A percentile compares a stretch with the other conserved stretches of the same genome.
Evolutionary conservation across 2,113 vertebrate genomes (phyloP).

Genomic region (Scortum barcoo): DNA sequence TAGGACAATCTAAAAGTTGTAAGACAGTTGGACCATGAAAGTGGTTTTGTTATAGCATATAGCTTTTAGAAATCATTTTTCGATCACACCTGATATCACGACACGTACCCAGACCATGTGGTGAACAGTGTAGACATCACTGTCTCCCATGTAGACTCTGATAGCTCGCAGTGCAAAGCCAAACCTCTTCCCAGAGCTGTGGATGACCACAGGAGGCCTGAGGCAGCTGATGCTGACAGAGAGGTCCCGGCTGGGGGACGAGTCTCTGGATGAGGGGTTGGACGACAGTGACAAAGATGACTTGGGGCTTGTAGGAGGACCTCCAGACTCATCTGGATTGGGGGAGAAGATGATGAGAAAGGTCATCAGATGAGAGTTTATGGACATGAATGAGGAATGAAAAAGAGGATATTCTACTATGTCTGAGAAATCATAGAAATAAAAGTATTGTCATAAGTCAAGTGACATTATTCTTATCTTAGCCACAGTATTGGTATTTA

Average conservation of each 20-base stretch:
- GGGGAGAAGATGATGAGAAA: conserved; percentile 1
- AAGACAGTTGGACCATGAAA: not conserved
- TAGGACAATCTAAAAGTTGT: not conserved
- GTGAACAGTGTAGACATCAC: conserved; percentile 92
- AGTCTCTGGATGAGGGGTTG: conserved; percentile 95
- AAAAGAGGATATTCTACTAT: not conserved
- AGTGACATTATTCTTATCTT: not conserved
- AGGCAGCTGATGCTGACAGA: conserved; percentile 87
- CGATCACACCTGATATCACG: not conserved
- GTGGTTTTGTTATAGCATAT: not conserved
- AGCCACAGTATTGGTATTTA: not conserved
- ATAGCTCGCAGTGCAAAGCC: conserved; percentile 95
- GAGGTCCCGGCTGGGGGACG: conserved; percentile 92
- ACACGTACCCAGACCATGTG: conserved; percentile 95
- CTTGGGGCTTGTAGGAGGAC: conserved; percentile 89
- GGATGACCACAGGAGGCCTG: conserved; percentile 93
- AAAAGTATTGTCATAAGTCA: not conserved
- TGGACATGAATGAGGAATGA: too few species aligned
- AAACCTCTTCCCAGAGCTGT: conserved; percentile 94
- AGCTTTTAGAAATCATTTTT: too few species aligned
- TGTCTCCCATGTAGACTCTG: conserved; percentile 96
- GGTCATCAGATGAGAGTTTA: not conserved
- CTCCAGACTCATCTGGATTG: conserved; percentile 86
- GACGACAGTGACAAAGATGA: conserved; percentile 93
- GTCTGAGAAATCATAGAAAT: not conserved